A percentile compares a stretch with the other conserved stretches of the same genome.
Conservation (phyloP, 2,888 invertebrate species). For the Thumatha senex region DNA sequence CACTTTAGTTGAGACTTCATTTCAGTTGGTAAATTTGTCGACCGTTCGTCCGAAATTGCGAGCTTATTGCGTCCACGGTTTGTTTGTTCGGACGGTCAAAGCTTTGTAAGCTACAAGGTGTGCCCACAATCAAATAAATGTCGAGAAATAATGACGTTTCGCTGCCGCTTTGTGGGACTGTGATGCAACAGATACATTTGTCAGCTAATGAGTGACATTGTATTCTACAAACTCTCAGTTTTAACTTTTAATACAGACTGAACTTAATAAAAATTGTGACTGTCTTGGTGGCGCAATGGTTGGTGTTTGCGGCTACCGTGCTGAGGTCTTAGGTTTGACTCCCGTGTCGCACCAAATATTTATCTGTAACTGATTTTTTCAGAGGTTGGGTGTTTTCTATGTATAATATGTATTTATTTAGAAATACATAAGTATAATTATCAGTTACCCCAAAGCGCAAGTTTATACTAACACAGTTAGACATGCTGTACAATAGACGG, state of each 20-base stretch:
- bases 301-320: no score
- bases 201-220: slow-evolving; percentile 16
- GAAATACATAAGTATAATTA: no score
- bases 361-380: no score
- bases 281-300: no score
- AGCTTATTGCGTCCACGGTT: slow-evolving; percentile 74
- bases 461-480: no score
- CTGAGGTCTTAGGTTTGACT: no score
- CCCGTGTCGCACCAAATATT: no score
- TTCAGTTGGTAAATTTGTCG: slow-evolving; percentile 77
- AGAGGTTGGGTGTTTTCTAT: no score
- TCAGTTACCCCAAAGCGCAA: no score
- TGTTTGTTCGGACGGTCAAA: slow-evolving; percentile 71
- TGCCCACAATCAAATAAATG: slow-evolving; percentile 61
- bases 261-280: no score
- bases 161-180: slow-evolving; percentile 19
- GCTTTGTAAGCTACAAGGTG: slow-evolving; percentile 72
- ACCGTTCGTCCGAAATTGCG: slow-evolving; percentile 70
- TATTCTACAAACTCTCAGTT: background rate
- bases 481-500: no score
- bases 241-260: background rate
- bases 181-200: slow-evolving; percentile 27
- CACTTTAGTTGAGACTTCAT: slow-evolving; percentile 72
- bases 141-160: slow-evolving; percentile 46
- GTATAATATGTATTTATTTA: no score